A percentile compares a stretch with the other conserved stretches of the same genome.
phyloP scores from a whole-genome alignment of 2,113 vertebrate species.

The Xenus cinereus region DNA sequence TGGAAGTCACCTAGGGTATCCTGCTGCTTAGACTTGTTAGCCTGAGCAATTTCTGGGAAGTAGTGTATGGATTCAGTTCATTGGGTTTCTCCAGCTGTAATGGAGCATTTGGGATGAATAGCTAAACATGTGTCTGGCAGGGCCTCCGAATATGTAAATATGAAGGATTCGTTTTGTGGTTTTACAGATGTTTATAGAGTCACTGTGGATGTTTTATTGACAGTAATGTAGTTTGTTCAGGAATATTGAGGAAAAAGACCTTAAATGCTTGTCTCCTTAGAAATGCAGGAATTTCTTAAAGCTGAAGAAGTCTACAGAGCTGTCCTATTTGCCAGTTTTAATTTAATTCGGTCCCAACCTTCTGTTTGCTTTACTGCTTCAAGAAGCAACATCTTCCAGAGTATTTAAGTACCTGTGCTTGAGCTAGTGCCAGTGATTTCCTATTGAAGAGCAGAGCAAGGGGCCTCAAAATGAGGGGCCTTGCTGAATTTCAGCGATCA shows the following conservation, averaged over 20 bases:
- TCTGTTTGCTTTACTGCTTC: neutral
- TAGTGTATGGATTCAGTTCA: neutral
- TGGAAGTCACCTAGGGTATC: neutral
- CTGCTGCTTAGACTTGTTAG: neutral
- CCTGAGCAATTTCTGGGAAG: neutral
- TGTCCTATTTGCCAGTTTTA: neutral
- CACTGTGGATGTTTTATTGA: neutral
- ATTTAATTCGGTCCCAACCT: neutral
- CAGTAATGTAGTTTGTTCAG: neutral
- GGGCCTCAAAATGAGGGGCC: neutral
- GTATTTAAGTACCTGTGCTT: neutral
- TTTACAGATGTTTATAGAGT: neutral
- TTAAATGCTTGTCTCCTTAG: neutral
- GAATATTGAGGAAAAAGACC: neutral
- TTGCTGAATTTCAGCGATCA: neutral
- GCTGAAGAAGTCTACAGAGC: neutral
- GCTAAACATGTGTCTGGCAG: fast-evolving
- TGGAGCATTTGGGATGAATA: neutral
- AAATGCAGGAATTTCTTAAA: neutral
- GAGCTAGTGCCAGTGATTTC: neutral
- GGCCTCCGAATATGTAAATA: neutral
- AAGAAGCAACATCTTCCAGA: neutral
- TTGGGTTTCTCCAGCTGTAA: neutral
- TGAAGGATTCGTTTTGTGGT: neutral
- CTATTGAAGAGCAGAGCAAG: neutral